Percentiles rank a stretch among this genome's conserved stretches.
phyloP scores from a whole-genome alignment of 2,113 vertebrate genomes.

The Phyllostomus hastatus region DNA sequence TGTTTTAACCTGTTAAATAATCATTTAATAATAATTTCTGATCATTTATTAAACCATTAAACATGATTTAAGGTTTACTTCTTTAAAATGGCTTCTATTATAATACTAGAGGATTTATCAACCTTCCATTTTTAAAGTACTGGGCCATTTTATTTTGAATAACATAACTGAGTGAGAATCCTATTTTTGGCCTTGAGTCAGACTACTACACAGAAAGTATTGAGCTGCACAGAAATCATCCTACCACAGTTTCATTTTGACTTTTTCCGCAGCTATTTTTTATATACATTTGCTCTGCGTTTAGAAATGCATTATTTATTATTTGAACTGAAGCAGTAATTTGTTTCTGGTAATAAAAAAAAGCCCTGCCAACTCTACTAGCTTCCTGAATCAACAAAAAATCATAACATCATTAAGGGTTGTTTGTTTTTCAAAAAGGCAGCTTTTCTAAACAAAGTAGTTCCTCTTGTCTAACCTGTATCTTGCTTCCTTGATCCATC shows the following conservation, averaged over 20 bases:
- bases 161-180: background rate
- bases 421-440: background rate
- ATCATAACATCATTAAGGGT: background rate
- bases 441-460: slow-evolving; percentile 16
- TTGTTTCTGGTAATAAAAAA: slow-evolving; percentile 42
- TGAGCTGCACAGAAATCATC: background rate
- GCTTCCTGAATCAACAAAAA: slow-evolving; percentile 63
- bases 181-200: slow-evolving; percentile 21
- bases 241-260: slow-evolving; percentile 39
- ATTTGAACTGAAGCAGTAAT: slow-evolving; percentile 51
- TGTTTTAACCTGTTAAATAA: slow-evolving; percentile 30
- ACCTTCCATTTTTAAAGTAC: slow-evolving; percentile 29
- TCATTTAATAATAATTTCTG: slow-evolving; percentile 21
- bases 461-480: background rate
- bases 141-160: slow-evolving; percentile 32
- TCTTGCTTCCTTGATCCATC: background rate
- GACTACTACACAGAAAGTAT: slow-evolving; percentile 12
- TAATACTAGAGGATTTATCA: slow-evolving; percentile 1
- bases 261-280: background rate
- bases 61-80: slow-evolving; percentile 2
- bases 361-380: slow-evolving; percentile 19
- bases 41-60: background rate
- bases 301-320: slow-evolving; percentile 63
- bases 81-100: background rate
- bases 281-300: background rate